Evolutionary conservation across 2,888 invertebrate genomes (phyloP), one percentile per base, ranked within the genome.

Genomic region (Cordylochernes scorpioides): DNA sequence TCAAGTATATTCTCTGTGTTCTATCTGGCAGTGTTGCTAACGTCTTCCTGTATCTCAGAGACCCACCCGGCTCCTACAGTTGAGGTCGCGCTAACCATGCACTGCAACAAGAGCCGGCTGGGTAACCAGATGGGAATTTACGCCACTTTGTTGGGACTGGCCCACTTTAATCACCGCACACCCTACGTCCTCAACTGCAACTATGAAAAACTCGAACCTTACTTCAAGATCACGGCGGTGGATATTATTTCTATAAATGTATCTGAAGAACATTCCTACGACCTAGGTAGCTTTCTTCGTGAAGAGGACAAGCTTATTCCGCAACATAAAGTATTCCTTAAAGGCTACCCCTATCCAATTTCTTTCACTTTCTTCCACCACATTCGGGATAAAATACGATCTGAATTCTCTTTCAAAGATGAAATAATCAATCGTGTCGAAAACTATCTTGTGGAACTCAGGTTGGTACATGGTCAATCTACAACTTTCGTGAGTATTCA

Each of bases 401-500:
- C 12, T 2, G 22, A 22, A 5, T 22, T 22, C 13, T 4, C 5
- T 5, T 22, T 22, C 13, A 22, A 5, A 2, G 22, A 22, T 5
- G 5, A 5, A 5, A 5, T 22, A 8, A 15, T 13, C 10, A 7
- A 8, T 8, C 17, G 10, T 6, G 15, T 27, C 7, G 4, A 13
- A 12, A 13, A 6, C 13, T 6, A 8, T 15, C 14, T 27, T 5
- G 5, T 1, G 6, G 6, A 4, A 4, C 6, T 22, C 12, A 22
- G 22, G 6, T n/a, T n/a, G n/a, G 6, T 13, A 2, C 5, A 6
- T 12, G 4, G 6, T 1, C 4, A 4, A 4, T 5, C 4, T 5
- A 14, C 22, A 4, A 1, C 14, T 2, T 63, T 55, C 39, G 55
- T 63, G 10, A 61, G 61, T 27, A 53, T 64, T 22, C 64, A 64